Percentiles rank a stretch among this genome's conserved stretches.
Conservation (phyloP, 2,797 vertebrate species). For the Ispidina lecontei region DNA sequence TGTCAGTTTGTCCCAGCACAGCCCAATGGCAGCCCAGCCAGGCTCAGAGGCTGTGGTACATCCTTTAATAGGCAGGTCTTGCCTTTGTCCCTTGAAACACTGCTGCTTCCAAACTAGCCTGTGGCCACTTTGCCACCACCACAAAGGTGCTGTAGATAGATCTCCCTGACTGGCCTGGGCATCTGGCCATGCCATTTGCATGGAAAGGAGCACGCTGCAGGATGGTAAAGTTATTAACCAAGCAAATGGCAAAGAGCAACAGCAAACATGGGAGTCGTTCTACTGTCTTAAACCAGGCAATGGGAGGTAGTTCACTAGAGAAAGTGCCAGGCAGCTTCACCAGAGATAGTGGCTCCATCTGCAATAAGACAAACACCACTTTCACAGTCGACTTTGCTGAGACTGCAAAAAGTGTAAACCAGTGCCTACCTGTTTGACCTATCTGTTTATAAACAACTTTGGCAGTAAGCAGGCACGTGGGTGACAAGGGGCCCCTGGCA, state of each 20-base stretch:
- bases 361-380: neutral
- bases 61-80: rapidly evolving
- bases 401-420: neutral
- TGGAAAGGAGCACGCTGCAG: neutral
- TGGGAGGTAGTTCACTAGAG: neutral
- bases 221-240: neutral
- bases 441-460: neutral
- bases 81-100: neutral
- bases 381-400: neutral
- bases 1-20: neutral
- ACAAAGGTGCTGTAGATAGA: neutral
- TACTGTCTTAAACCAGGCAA: neutral
- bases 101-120: neutral
- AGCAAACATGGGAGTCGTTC: neutral
- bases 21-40: rapidly evolving
- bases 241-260: neutral
- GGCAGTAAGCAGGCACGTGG: neutral
- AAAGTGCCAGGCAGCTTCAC: neutral
- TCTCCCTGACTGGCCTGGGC: neutral
- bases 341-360: neutral
- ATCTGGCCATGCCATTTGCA: neutral
- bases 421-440: neutral
- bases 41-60: rapidly evolving
- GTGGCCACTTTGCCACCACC: neutral
- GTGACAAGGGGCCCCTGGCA: neutral